These are phyloP conservation scores for Apodemia zela DNA, from an alignment of 2,888 invertebrate genomes.

Conservation along the genomic window DNA sequence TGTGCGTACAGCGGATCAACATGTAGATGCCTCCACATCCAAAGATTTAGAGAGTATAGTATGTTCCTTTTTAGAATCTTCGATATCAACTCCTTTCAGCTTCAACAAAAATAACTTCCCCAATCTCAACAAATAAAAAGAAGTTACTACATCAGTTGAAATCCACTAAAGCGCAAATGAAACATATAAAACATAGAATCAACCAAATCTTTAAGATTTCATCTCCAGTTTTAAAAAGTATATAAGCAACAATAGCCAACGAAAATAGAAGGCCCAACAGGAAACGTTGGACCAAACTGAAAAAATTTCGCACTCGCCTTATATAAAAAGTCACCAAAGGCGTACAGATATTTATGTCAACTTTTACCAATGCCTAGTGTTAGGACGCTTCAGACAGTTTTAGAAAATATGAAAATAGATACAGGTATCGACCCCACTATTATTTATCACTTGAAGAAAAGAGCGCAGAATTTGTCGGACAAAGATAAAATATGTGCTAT, in stretches of 20 bases:
- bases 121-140: no score
- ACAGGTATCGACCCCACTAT: constrained; percentile 16
- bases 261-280: background rate
- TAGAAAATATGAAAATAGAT: constrained; percentile 23
- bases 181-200: no score
- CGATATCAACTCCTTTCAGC: no score
- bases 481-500: background rate
- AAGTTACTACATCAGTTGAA: no score
- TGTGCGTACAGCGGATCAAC: constrained; percentile 26
- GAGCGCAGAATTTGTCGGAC: background rate
- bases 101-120: no score
- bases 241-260: background rate
- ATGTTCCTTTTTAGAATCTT: no score
- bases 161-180: no score
- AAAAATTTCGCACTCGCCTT: constrained; percentile 14
- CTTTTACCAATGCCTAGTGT: constrained; percentile 23
- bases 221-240: background rate
- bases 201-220: background rate
- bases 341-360: constrained; percentile 18
- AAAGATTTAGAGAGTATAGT: constrained; percentile 6
- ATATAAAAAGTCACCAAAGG: constrained; percentile 22
- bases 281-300: background rate
- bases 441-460: background rate
- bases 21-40: constrained; percentile 23
- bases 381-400: constrained; percentile 21